Base-by-base conservation (phyloP, 2,113 vertebrate species). In the Chaetura pelagica region DNA sequence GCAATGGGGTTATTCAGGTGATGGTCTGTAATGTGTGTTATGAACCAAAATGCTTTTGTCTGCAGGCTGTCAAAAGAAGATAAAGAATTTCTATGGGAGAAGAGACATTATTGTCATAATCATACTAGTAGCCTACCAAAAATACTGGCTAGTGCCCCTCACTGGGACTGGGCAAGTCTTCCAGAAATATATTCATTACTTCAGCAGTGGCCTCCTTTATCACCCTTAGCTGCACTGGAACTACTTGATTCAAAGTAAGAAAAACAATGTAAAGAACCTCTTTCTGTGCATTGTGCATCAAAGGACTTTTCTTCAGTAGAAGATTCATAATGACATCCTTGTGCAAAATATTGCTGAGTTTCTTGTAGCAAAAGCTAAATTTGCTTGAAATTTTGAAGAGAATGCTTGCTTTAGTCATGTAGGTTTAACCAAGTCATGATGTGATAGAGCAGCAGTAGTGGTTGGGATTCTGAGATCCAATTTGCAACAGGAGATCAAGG, bases 81-180 rank as follows among this genome's bases (percentile, higher is more conserved):
- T 77, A 99, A 98, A 96, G 97, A 98, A 76, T 98, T 99, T 88
- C 94, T 99, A 34, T 99, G 99, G 99, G 99, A 99, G 86, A 99
- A 99, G 71, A 98, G 98, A 73, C 98, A 98, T 84, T 98, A 99
- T 93, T 99, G 99, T 94, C 77, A 97, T 58, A 96, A 95, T 84
- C 96, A 99, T 87, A 94, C 98, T 77, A 97, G 97, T 94, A 99
- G 99, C 96, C 98, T 99, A 94, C 99, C 99, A 66, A 99, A 99
- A 97, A 96, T 99, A 87, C 72, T 99, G 97, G 98, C 98, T 90
- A 99, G 99, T 92, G 98, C 98, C 12, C 99, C 99, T 96, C 99
- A 98, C 94, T 99, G 99, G 99, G 99, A 99, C 95, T 99, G 99
- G 98, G 98, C 97, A 96, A 99, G 98, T 97, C 98, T 99, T 96